Percentiles rank a stretch among this genome's conserved stretches.
phyloP scores from a whole-genome alignment of 2,888 invertebrate genomes.

The Netelia virgata region DNA sequence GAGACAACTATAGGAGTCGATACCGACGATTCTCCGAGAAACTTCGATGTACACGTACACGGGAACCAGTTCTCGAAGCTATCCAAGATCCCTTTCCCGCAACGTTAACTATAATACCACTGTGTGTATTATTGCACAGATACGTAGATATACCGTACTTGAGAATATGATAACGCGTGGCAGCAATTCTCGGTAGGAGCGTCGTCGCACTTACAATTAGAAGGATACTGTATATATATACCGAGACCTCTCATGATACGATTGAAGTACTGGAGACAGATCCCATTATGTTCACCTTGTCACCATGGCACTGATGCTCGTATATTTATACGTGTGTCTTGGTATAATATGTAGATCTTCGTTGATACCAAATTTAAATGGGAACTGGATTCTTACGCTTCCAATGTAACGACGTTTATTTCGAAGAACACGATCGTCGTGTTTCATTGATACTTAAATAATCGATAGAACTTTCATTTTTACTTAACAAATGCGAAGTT shows the following conservation, averaged over 20 bases:
- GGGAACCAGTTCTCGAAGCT: conserved; percentile 28
- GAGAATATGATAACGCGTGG: neutral
- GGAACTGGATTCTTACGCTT: no score
- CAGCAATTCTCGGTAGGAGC: conserved; percentile 2
- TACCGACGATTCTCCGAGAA: conserved; percentile 49
- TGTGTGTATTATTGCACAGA: conserved; percentile 16
- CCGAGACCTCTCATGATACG: conserved; percentile 27
- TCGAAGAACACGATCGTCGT: neutral
- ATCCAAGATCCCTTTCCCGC: conserved; percentile 53
- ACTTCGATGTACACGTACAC: conserved; percentile 33
- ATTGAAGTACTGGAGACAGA: conserved; percentile 23
- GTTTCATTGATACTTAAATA: no score
- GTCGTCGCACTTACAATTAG: conserved; percentile 9
- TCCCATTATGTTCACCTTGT: conserved; percentile 28
- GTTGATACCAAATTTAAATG: neutral
- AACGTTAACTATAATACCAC: conserved; percentile 21
- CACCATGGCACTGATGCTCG: conserved; percentile 14
- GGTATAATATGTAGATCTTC: neutral
- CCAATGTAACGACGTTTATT: neutral
- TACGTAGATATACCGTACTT: conserved; percentile 25
- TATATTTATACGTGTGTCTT: neutral
- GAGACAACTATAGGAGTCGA: conserved; percentile 57
- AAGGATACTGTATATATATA: conserved; percentile 4
- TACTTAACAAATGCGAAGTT: no score
- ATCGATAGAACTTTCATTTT: no score